phyloP scores from a whole-genome alignment of 2,797 vertebrate species.

The Acestrorhynchus altus region DNA sequence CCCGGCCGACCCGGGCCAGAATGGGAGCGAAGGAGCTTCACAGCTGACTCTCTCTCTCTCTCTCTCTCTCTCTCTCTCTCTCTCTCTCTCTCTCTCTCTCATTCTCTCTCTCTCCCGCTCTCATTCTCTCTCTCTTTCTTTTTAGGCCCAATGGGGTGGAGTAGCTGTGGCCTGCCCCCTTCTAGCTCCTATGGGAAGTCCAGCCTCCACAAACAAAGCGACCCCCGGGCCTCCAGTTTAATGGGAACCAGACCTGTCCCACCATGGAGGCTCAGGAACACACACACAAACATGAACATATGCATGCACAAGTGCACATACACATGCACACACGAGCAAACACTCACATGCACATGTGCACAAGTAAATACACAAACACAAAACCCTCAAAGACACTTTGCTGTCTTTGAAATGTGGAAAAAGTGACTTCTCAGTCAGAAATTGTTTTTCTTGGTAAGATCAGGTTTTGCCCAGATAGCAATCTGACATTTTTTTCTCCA shows the following conservation, averaged over 20 bases:
- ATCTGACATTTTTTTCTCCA: too few relatives aligned
- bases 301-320: slow-evolving; percentile 11
- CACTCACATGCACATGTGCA: not conserved
- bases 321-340: not conserved
- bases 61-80: slow-evolving; percentile 47
- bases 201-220: slow-evolving; percentile 79
- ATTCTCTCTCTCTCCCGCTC: slow-evolving; percentile 47
- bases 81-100: not conserved
- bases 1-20: slow-evolving; percentile 53
- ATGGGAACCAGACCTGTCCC: slow-evolving; percentile 81
- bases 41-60: slow-evolving; percentile 70
- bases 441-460: too few relatives aligned
- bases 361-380: slow-evolving; percentile 43
- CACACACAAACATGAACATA: slow-evolving; percentile 46
- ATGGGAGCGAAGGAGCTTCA: slow-evolving; percentile 60
- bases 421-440: too few relatives aligned
- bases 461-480: too few relatives aligned
- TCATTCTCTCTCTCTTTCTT: slow-evolving; percentile 15
- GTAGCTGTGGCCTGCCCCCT: slow-evolving; percentile 68
- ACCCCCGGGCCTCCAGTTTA: slow-evolving; percentile 75
- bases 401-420: too few relatives aligned
- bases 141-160: slow-evolving; percentile 68
- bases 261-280: slow-evolving; percentile 65
- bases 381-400: not conserved
- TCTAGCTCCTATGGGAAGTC: slow-evolving; percentile 74